Conservation (phyloP, 2,113 vertebrate species). For the Phalacrocorax brasilianus region DNA sequence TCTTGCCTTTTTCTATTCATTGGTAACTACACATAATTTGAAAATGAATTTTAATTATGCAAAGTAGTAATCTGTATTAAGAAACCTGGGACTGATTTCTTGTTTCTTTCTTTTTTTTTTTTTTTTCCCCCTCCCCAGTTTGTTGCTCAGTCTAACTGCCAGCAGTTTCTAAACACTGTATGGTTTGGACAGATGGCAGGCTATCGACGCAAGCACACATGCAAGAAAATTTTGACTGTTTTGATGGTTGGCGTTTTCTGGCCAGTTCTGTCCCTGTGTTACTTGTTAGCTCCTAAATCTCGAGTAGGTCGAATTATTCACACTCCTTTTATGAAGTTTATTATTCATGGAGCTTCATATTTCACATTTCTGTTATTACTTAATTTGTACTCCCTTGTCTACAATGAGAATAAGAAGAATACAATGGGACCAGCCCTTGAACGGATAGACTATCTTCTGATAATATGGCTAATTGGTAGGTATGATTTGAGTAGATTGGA, state of each 20-base stretch:
- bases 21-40: background rate
- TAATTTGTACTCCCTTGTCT: constrained; percentile 97
- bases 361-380: constrained; percentile 94
- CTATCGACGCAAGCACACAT: constrained; percentile 95
- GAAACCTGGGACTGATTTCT: background rate
- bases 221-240: constrained; percentile 94
- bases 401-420: constrained; percentile 95
- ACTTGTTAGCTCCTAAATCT: constrained; percentile 94
- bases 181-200: constrained; percentile 99
- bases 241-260: constrained; percentile 90
- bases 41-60: background rate
- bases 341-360: constrained; percentile 98
- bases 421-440: constrained; percentile 93
- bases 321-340: constrained; percentile 98
- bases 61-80: background rate
- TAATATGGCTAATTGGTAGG: constrained; percentile 96
- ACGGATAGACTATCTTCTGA: constrained; percentile 95
- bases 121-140: constrained; percentile 74
- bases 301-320: constrained; percentile 95
- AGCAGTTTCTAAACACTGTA: constrained; percentile 98
- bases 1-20: background rate
- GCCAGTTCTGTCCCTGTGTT: constrained; percentile 93
- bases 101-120: background rate
- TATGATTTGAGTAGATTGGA: constrained; percentile 20
- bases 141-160: constrained; percentile 98